Evolutionary conservation across 2,888 invertebrate species (phyloP).

Genomic region (Pimpla rufipes): DNA sequence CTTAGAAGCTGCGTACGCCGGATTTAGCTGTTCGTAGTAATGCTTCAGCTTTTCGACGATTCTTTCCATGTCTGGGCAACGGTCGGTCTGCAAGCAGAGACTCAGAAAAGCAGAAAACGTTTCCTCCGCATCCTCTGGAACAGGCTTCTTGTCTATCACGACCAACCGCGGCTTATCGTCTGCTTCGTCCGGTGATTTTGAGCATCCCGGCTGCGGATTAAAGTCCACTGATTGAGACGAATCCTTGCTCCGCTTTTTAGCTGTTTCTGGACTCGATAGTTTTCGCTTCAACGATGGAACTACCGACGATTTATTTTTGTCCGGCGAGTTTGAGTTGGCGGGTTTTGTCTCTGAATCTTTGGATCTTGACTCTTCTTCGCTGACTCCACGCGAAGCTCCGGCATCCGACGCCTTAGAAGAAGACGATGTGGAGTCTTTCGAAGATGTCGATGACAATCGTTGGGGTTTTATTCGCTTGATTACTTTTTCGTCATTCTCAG

Average conservation of each 20-base stretch:
- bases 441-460: slow-evolving; percentile 7
- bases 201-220: slow-evolving; percentile 2
- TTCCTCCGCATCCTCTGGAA: slow-evolving; percentile 68
- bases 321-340: slow-evolving; percentile 39
- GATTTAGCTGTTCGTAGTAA: slow-evolving; percentile 75
- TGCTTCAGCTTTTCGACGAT: slow-evolving; percentile 78
- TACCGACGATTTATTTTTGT: not conserved
- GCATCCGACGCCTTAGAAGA: not conserved
- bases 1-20: slow-evolving; percentile 70
- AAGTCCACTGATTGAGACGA: not conserved
- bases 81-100: slow-evolving; percentile 76
- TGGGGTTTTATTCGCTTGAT: slow-evolving; percentile 24
- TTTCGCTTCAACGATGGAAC: not conserved
- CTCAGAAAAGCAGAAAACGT: slow-evolving; percentile 78
- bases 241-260: not conserved
- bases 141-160: slow-evolving; percentile 72
- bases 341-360: slow-evolving; percentile 11
- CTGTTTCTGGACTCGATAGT: slow-evolving; percentile 1
- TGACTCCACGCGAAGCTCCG: not conserved
- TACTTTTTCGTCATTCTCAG: not conserved
- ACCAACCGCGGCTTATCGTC: slow-evolving; percentile 74
- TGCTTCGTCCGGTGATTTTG: slow-evolving; percentile 4
- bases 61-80: slow-evolving; percentile 73
- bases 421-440: not conserved
- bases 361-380: not conserved